Percentiles rank a stretch among this genome's conserved stretches.
Evolutionary conservation across 1,140 invertebrate genomes (phyloP).

Genomic region (Habropoda laboriosa): DNA sequence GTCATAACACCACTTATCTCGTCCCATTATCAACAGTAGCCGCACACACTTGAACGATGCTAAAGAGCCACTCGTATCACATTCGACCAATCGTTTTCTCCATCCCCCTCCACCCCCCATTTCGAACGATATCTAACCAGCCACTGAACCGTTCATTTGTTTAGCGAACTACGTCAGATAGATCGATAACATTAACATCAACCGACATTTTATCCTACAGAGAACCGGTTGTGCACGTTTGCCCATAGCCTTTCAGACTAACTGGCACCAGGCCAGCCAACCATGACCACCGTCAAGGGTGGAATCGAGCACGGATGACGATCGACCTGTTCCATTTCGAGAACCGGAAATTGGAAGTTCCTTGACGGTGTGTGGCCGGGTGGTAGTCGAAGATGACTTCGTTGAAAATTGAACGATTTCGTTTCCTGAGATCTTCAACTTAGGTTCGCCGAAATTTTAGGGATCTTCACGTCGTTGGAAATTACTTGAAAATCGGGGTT

Average conservation of each 20-base stretch:
- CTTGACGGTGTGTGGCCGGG: too few relatives aligned
- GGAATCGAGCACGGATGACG: constrained; percentile 5
- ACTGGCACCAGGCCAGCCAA: constrained; percentile 34
- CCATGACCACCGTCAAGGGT: constrained; percentile 9
- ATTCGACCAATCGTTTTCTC: neutral
- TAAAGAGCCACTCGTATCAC: neutral
- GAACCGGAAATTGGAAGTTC: too few relatives aligned
- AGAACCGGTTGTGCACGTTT: constrained; percentile 29
- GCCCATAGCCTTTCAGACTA: constrained; percentile 18
- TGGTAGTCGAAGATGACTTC: too few relatives aligned
- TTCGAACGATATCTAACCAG: neutral
- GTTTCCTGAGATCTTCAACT: too few relatives aligned
- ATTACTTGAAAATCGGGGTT: too few relatives aligned
- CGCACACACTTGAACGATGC: too few relatives aligned
- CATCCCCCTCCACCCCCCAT: too few relatives aligned
- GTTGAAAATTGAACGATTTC: too few relatives aligned
- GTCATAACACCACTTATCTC: neutral
- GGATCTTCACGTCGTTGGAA: too few relatives aligned
- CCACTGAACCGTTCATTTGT: neutral
- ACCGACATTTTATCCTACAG: neutral
- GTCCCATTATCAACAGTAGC: neutral
- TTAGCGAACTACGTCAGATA: neutral
- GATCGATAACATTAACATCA: constrained; percentile 5
- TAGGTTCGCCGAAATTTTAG: too few relatives aligned
- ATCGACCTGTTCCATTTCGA: constrained; percentile 22